Conservation (phyloP, 2,797 vertebrate genomes). For the Chaunax sp. region DNA sequence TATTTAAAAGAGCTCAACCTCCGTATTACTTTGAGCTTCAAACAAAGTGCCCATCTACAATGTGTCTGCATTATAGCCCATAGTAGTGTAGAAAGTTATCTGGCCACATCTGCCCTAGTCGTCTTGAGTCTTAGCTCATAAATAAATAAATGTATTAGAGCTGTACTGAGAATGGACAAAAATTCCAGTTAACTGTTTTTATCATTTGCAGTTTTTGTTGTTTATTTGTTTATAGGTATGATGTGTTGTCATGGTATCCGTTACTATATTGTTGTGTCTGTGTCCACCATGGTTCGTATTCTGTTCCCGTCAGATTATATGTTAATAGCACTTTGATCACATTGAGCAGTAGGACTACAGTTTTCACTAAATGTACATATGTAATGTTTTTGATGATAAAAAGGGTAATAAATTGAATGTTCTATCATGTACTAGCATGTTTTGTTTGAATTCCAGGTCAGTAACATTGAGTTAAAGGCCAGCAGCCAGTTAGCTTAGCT, state of each 20-base stretch:
- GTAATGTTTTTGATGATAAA: conserved; percentile 79
- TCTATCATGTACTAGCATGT: conserved; percentile 37
- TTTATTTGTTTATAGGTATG: conserved; percentile 47
- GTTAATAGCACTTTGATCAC: conserved; percentile 78
- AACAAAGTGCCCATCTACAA: conserved; percentile 40
- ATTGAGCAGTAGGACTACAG: conserved; percentile 73
- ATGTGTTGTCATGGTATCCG: conserved; percentile 29
- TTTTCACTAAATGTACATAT: conserved; percentile 82
- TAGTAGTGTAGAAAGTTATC: conserved; percentile 17
- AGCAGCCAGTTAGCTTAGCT: not conserved
- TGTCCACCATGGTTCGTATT: conserved; percentile 51
- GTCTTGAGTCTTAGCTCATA: conserved; percentile 34
- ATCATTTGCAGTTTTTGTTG: conserved; percentile 33
- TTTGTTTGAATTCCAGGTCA: not conserved
- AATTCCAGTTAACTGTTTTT: conserved; percentile 34
- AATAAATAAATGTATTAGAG: conserved; percentile 37
- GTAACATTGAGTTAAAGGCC: not conserved
- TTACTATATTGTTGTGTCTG: conserved; percentile 34
- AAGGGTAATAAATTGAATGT: conserved; percentile 81
- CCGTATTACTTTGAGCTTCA: conserved; percentile 37
- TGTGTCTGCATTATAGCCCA: conserved; percentile 11
- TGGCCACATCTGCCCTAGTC: conserved; percentile 33
- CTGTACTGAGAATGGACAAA: conserved; percentile 22
- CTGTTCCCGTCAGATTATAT: conserved; percentile 46
- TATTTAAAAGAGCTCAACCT: conserved; percentile 47